Base-by-base conservation (phyloP, 2,888 invertebrate species). In the Lagria hirta region DNA sequence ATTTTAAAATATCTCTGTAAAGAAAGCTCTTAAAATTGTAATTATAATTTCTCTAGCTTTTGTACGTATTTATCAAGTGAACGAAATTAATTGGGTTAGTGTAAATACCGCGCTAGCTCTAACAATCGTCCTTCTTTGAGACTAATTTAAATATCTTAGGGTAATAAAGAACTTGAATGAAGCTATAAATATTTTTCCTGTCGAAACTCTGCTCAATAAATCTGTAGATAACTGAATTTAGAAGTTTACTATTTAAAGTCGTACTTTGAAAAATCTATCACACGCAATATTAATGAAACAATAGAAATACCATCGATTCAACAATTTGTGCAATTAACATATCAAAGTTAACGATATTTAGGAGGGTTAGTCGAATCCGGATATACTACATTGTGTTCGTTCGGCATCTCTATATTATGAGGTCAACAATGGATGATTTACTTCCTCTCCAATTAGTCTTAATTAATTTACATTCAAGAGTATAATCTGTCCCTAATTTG, bases 121-220 rank as follows among this genome's bases (percentile, higher is more conserved):
- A 44, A 43, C 48, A 48, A 38, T 43, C 43, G 43, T 48, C 38
- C 34, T 43, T 43, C 49, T 51, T 48, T 51, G 42, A 44, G 52
- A 57, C 61, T 63, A 60, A 63, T 64, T 63, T 65, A 59, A 65
- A 65, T 63, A 60, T 61, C 59, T 55, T 40, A 37, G 45, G 49
- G 60, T 61, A 64, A 65, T 65, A 64, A 67, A 66, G 64, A 62
- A 67, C 61, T 60, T 56, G 63, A 66, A 66, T 66, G 66, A 64
- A 64, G 61, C 65, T 56, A 69, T 69, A 69, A 68, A 69, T 69
- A 69, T 65, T 65, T 64, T 57, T 54, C 47, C 60, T 65, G 67
- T 69, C 67, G 67, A 69, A 69, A 65, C 60, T 64, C 60, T 23
- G 57, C 58, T 58, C 64, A 60, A 68, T 69, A 69, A 68, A 69